Percentiles rank a stretch among this genome's conserved stretches.
Evolutionary conservation across 30 jellyfish, hydroid and myxozoan species (phyloP).

Genomic region (Cassiopea xamachana): DNA sequence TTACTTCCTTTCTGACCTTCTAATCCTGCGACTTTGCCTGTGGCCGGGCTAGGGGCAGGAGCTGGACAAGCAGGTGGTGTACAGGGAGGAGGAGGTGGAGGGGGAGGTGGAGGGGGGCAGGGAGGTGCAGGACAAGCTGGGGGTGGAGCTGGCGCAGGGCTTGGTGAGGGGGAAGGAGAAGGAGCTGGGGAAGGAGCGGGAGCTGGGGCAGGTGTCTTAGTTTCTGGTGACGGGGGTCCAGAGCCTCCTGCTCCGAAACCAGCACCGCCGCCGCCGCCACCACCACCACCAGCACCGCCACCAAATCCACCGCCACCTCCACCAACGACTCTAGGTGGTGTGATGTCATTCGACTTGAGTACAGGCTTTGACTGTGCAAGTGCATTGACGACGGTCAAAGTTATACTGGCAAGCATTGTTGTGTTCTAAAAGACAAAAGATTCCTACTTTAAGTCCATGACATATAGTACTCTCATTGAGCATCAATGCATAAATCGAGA

Average conservation of each 20-base stretch:
- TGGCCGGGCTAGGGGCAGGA: constrained; percentile 83
- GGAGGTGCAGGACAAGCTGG: constrained; percentile 91
- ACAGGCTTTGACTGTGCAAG: constrained; percentile 87
- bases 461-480: too few species aligned
- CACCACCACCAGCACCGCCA: constrained; percentile 64
- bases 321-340: constrained; percentile 70
- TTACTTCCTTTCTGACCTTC: constrained; percentile 94
- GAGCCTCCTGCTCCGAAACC: constrained; percentile 64
- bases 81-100: constrained; percentile 83
- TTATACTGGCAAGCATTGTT: constrained; percentile 93
- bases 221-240: constrained; percentile 58
- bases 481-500: neutral
- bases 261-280: constrained; percentile 52
- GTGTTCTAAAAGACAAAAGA: constrained; percentile 79
- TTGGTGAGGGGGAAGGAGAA: constrained; percentile 79
- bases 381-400: constrained; percentile 91
- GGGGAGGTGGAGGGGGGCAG: constrained; percentile 86
- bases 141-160: constrained; percentile 82
- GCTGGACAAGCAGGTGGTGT: constrained; percentile 85
- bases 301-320: constrained; percentile 67
- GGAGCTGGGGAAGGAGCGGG: constrained; percentile 79
- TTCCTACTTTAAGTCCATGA: too few species aligned
- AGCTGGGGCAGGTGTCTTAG: constrained; percentile 68
- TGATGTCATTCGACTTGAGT: constrained; percentile 61
- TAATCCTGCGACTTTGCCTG: constrained; percentile 44